Base-by-base conservation (phyloP, 64 coral and sea anemone genomes). In the Dendrophyllia cribrosa region DNA sequence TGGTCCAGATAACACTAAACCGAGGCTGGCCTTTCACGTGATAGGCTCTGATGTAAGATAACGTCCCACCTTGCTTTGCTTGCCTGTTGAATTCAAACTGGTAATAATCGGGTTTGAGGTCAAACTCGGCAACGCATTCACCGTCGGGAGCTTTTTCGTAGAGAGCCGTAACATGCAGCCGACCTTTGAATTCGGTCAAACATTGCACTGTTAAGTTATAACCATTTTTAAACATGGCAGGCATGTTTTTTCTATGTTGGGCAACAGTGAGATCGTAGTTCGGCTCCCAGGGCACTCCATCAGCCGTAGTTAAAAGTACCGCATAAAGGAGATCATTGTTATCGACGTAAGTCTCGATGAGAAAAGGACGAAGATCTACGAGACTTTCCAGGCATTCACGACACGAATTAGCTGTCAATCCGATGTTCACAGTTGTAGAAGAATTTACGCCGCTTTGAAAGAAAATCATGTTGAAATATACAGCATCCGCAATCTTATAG, bases 1-100 rank as follows among this genome's bases (percentile, higher is more conserved):
- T 84, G 80, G 80, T 84, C 80, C 80, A 84, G 9, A 84, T 67
- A 13, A 24, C 80, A 84, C 80, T 84, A 67, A 84, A 84, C 9
- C 80, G 62, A 67, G 80, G 80, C 21, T 84, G 59, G 3, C 80
- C 44, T 67, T 84, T 84, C 80, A 84, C 62, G 61, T 68, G 80
- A 84, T 84, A 84, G 20, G 80, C 80, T 44, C 62, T 66, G 17
- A 51, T 15, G 61, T 84, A 84, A 51, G 80, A 67, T 68, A 84
- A 51, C 43, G 20, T 49, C 11, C 45, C 60, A 23, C 43, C 80
- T 44, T 84, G 60, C 19, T 84, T 84, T 50, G 80, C 61, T 50
- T 84, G 80, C 12, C 5, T 66, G 80, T 84, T 64, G 46, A 84
- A 84, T 68, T 84, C 80, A 68, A 84, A 84, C 45, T 67, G 61